Evolutionary conservation across 2,797 vertebrate species (phyloP).

Genomic region (Uromys caudimaculatus): DNA sequence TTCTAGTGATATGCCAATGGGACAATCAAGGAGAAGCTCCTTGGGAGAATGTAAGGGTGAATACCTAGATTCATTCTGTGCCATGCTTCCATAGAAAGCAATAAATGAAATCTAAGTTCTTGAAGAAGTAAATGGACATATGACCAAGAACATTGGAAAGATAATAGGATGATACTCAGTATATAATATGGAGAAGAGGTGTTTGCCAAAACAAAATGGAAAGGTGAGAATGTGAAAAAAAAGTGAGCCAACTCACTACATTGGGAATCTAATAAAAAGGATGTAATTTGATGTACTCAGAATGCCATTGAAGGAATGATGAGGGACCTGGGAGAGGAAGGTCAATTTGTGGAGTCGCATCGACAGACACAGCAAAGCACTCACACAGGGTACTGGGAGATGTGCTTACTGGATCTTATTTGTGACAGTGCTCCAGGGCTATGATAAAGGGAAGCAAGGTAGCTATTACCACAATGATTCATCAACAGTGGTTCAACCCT

Average conservation of each 20-base stretch:
- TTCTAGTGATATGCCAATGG: neutral
- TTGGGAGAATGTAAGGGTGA: neutral
- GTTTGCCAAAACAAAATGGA: neutral
- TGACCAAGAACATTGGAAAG: neutral
- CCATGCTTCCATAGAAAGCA: neutral
- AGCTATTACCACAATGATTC: neutral
- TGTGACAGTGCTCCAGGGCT: neutral
- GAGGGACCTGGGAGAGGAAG: neutral
- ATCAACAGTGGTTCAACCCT: neutral
- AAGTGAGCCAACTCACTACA: neutral
- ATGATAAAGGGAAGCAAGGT: constrained; percentile 11
- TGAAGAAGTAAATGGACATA: neutral
- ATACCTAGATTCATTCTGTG: neutral
- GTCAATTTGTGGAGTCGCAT: constrained; percentile 27
- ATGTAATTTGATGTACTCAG: neutral
- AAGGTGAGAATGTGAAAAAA: neutral
- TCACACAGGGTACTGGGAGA: neutral
- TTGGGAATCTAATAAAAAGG: constrained; percentile 30
- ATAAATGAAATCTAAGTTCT: neutral
- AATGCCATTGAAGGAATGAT: neutral
- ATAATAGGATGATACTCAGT: neutral
- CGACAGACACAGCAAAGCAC: constrained; percentile 16
- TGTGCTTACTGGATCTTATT: neutral
- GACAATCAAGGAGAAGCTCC: neutral
- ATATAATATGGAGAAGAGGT: neutral